phyloP scores from a whole-genome alignment of 2,888 invertebrate genomes.

The Dinocampus coccinellae region DNA sequence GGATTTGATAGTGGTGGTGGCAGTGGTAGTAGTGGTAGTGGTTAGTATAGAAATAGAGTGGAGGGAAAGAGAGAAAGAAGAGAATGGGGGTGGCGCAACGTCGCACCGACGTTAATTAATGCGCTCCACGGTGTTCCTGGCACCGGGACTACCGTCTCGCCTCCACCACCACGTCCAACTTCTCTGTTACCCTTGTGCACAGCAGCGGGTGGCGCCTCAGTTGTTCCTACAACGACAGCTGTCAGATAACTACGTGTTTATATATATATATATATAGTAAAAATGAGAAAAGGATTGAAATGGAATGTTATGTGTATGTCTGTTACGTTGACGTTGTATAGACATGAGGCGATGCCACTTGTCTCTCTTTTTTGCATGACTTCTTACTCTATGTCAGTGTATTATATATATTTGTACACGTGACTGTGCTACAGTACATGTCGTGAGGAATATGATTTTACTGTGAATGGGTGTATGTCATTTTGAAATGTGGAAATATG shows the following conservation, averaged over 20 bases:
- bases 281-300: not conserved
- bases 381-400: not conserved
- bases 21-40: not conserved
- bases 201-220: not conserved
- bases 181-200: conserved; percentile 9
- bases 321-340: not conserved
- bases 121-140: conserved; percentile 51
- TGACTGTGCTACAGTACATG: not conserved
- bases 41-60: not conserved
- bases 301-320: not conserved
- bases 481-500: too few relatives aligned
- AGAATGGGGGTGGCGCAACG: conserved; percentile 41
- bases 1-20: too few relatives aligned
- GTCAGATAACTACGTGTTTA: conserved; percentile 20
- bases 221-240: conserved; percentile 14
- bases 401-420: not conserved
- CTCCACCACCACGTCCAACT: conserved; percentile 12
- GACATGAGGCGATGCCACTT: not conserved
- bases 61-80: conserved; percentile 19
- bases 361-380: conserved; percentile 12
- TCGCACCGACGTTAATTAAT: conserved; percentile 57
- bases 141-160: conserved; percentile 38
- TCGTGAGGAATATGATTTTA: not conserved
- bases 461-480: not conserved
- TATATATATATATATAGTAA: not conserved